These are phyloP conservation scores for Falco novaeseelandiae DNA, from an alignment of 2,797 vertebrate species.

Conservation along the genomic window DNA sequence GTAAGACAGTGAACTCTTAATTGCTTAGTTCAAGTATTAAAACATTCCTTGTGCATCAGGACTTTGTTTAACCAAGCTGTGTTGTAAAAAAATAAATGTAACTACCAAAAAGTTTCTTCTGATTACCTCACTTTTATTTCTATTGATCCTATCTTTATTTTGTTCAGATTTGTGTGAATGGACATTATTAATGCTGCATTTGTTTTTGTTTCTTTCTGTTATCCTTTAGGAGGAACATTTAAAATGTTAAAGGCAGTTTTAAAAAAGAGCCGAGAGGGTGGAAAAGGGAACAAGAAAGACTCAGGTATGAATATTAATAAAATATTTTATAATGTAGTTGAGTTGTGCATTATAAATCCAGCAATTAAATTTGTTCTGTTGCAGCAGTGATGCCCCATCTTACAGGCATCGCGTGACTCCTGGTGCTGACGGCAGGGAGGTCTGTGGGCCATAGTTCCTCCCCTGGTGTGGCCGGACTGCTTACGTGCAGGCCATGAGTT, in stretches of 20 bases:
- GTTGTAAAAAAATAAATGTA: background rate
- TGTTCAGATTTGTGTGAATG: background rate
- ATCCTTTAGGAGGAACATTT: slow-evolving; percentile 73
- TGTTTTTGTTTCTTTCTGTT: slow-evolving; percentile 45
- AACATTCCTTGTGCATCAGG: slow-evolving; percentile 74
- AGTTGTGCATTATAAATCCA: background rate
- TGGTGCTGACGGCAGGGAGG: accelerated
- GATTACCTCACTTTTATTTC: background rate
- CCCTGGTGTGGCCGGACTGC: background rate
- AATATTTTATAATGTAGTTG: background rate
- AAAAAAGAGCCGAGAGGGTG: slow-evolving; percentile 95
- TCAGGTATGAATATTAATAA: slow-evolving; percentile 82
- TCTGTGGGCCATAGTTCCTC: accelerated
- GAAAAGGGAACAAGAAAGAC: slow-evolving; percentile 91
- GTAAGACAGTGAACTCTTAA: slow-evolving; percentile 79
- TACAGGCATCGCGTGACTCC: accelerated
- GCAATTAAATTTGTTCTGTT: accelerated
- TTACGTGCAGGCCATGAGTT: background rate
- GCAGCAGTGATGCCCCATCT: accelerated
- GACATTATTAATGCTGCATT: background rate
- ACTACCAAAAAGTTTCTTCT: background rate
- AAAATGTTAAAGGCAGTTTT: slow-evolving; percentile 97
- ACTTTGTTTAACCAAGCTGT: background rate
- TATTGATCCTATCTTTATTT: background rate
- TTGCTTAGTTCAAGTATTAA: slow-evolving; percentile 81